Conservation (phyloP, 2,888 invertebrate species). For the Cancer borealis region DNA sequence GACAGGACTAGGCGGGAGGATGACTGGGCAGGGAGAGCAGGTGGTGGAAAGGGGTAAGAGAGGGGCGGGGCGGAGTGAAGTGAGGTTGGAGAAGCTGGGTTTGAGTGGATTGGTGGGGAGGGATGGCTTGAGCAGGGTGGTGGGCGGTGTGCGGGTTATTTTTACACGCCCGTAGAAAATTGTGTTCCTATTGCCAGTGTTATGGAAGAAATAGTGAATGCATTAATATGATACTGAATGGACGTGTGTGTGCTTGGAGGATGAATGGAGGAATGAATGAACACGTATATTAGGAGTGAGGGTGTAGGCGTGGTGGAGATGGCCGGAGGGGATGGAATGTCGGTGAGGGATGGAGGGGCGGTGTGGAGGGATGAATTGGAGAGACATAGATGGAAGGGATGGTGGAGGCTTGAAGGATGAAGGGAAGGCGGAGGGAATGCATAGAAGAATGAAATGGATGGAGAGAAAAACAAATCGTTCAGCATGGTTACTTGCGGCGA, state of each 20-base stretch:
- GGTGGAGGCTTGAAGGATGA: background rate
- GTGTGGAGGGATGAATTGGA: background rate
- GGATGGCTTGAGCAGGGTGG: background rate
- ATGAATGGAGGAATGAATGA: slow-evolving; percentile 9
- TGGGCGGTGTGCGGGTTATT: background rate
- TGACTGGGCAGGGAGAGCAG: slow-evolving; percentile 10
- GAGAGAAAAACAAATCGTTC: background rate
- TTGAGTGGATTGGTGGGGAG: background rate
- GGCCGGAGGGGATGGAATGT: background rate
- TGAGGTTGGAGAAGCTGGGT: background rate
- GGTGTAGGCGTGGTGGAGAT: background rate
- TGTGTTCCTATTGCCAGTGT: background rate
- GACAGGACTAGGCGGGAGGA: background rate
- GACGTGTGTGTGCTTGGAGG: background rate
- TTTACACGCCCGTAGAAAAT: background rate
- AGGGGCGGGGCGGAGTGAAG: background rate
- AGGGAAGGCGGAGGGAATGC: background rate
- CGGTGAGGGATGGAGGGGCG: background rate
- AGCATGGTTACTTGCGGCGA: background rate
- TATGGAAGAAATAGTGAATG: background rate
- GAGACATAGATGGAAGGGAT: background rate
- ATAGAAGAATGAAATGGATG: background rate
- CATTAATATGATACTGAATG: background rate
- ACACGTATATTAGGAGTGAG: background rate
- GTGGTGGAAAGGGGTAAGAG: background rate